These are phyloP conservation scores for Nomada flava DNA, from an alignment of 2,888 invertebrate genomes.

Conservation along the genomic window DNA sequence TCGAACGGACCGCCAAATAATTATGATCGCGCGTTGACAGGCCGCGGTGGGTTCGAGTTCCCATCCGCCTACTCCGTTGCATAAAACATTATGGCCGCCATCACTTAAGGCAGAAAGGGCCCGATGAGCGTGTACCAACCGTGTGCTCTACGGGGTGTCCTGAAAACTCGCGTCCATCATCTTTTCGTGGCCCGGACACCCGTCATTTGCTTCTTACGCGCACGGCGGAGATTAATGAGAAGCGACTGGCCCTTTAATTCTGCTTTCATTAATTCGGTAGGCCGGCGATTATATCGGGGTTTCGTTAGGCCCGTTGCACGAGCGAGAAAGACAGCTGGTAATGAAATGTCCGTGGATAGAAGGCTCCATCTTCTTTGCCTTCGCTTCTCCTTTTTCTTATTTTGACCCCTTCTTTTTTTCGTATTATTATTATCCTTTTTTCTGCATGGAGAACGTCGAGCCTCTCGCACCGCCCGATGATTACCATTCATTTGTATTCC, in stretches of 20 bases:
- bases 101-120: conserved; percentile 71
- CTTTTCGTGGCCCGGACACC: conserved; percentile 57
- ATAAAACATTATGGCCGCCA: conserved; percentile 80
- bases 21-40: conserved; percentile 80
- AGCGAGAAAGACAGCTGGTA: conserved; percentile 30
- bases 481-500: conserved; percentile 51
- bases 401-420: not conserved
- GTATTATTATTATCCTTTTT: not conserved
- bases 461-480: conserved; percentile 22
- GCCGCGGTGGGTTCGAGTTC: conserved; percentile 70
- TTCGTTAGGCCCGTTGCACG: conserved; percentile 28
- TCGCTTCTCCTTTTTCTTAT: not conserved
- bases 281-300: conserved; percentile 64
- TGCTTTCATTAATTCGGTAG: conserved; percentile 71
- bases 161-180: conserved; percentile 71
- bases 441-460: not conserved
- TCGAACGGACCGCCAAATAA: conserved; percentile 69
- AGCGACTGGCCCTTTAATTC: conserved; percentile 71
- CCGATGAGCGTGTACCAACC: conserved; percentile 63
- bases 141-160: conserved; percentile 76
- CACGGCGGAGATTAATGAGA: conserved; percentile 69
- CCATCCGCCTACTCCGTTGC: conserved; percentile 75
- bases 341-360: conserved; percentile 55
- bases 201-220: conserved; percentile 71
- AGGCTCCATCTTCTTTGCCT: not conserved